These are phyloP conservation scores for Aphrocallistes beatrix DNA, from an alignment of 37 sponge, comb jelly and placozoan genomes.

Conservation along the genomic window DNA sequence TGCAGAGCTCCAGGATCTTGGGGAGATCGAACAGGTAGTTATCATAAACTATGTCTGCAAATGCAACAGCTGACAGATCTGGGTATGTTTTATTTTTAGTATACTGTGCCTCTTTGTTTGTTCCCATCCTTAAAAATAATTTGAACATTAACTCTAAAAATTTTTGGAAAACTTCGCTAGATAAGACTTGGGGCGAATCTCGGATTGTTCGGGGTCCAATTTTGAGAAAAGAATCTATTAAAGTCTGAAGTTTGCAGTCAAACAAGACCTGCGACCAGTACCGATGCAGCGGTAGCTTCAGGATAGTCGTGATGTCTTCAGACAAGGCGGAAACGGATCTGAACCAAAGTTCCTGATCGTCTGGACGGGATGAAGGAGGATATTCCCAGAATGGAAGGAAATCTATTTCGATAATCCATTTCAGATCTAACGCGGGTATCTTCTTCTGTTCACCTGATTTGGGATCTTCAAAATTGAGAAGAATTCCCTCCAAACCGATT, in stretches of 20 bases:
- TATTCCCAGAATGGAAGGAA: not conserved
- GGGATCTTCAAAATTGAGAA: not conserved
- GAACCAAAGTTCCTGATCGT: not conserved
- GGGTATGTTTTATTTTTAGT: not conserved
- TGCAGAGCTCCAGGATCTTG: not conserved
- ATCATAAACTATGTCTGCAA: slow-evolving; percentile 8
- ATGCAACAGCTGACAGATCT: not conserved
- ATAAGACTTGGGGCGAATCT: not conserved
- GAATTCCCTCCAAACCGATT: not conserved
- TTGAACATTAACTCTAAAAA: not conserved
- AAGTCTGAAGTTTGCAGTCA: not conserved
- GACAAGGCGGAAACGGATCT: not conserved
- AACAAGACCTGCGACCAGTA: not conserved
- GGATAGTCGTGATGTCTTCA: not conserved
- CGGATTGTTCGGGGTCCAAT: not conserved
- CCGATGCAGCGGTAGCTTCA: not conserved
- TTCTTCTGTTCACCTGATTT: not conserved
- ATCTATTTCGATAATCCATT: not conserved
- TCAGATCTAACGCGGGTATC: not conserved
- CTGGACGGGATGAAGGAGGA: not conserved
- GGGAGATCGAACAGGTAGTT: not conserved
- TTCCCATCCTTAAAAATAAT: not conserved
- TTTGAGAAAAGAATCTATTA: not conserved
- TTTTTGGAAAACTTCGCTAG: not conserved
- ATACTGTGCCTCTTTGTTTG: not conserved